Percentiles rank a stretch among this genome's conserved stretches.
These are phyloP conservation scores for Mylabris sibirica DNA, from an alignment of 2,888 invertebrate genomes.

Conservation along the genomic window DNA sequence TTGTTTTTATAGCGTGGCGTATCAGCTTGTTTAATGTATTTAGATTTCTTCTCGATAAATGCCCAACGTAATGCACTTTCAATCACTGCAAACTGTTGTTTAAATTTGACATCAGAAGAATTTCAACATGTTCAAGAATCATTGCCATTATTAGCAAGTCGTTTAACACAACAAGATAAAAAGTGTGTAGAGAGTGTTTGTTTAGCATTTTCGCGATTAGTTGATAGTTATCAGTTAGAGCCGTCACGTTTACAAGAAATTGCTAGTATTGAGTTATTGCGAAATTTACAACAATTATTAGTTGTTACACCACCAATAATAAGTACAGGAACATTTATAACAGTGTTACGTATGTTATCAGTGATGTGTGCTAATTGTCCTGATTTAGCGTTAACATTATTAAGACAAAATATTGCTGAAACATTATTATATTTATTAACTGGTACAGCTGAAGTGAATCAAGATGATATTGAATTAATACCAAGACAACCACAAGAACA, in stretches of 20 bases:
- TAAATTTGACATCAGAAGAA: conserved; percentile 91
- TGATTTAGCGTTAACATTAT: conserved; percentile 87
- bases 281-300: conserved; percentile 91
- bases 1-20: conserved; percentile 81
- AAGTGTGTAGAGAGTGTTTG: conserved; percentile 98
- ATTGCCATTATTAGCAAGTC: conserved; percentile 81
- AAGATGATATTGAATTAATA: conserved; percentile 81
- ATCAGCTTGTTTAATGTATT: conserved; percentile 92
- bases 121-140: conserved; percentile 93
- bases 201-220: conserved; percentile 92
- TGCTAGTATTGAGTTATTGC: conserved; percentile 87
- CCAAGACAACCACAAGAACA: conserved; percentile 88
- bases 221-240: conserved; percentile 95
- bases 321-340: conserved; percentile 94
- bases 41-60: conserved; percentile 98
- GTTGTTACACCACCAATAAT: conserved; percentile 95
- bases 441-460: conserved; percentile 73
- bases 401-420: conserved; percentile 95
- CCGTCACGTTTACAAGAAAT: conserved; percentile 91
- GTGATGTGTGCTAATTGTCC: conserved; percentile 96
- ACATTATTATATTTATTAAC: conserved; percentile 93
- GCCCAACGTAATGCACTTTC: conserved; percentile 96
- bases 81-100: conserved; percentile 97
- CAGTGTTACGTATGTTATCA: conserved; percentile 94
- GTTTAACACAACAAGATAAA: conserved; percentile 89